Evolutionary conservation across 2,113 vertebrate species (phyloP).

Genomic region (Tilapia sparmanii): DNA sequence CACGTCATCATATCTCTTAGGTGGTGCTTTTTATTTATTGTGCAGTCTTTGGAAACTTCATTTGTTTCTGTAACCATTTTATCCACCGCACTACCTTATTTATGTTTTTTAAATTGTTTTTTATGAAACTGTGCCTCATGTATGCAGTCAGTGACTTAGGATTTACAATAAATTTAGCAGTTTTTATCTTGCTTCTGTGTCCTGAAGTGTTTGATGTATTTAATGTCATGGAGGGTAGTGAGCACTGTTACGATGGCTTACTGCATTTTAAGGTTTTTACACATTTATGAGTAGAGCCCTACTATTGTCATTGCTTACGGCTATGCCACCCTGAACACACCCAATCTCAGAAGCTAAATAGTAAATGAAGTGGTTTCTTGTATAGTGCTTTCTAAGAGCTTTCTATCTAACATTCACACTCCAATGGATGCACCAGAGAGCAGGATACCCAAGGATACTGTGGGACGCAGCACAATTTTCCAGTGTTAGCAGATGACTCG

Average conservation of each 20-base stretch:
- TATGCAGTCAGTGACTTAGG: background rate
- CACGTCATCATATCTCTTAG: background rate
- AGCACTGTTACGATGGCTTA: background rate
- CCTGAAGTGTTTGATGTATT: background rate
- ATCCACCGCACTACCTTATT: background rate
- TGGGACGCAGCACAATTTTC: background rate
- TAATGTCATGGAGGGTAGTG: background rate
- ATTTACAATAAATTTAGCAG: background rate
- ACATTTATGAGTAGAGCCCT: background rate
- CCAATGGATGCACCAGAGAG: background rate
- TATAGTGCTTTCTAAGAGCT: background rate
- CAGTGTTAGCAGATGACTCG: background rate
- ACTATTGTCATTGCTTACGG: background rate
- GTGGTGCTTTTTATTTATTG: background rate
- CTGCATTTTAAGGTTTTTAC: background rate
- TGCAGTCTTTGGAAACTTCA: background rate
- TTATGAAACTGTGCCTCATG: background rate
- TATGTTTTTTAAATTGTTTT: background rate
- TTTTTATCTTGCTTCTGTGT: background rate
- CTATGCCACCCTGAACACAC: background rate
- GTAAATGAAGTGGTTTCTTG: background rate
- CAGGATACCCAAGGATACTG: background rate
- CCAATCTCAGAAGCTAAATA: background rate
- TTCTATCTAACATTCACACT: background rate
- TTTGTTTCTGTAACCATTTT: background rate